Evolutionary conservation across 2,888 invertebrate genomes (phyloP).

Genomic region (Dusona sp.): DNA sequence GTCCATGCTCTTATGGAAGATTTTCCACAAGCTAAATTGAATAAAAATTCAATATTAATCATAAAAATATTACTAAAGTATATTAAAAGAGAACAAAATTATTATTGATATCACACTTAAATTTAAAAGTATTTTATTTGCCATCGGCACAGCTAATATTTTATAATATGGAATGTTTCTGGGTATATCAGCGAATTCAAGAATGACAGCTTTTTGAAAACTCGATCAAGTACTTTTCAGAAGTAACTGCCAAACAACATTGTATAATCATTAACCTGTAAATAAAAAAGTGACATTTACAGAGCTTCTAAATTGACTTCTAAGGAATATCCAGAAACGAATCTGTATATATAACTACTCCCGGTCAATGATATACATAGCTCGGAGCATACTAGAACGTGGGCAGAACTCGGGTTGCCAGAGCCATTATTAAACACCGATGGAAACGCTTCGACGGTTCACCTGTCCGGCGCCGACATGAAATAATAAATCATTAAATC

Average conservation of each 20-base stretch:
- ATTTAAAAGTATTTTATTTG: neutral
- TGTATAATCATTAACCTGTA: neutral
- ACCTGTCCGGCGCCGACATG: slow-evolving; percentile 76
- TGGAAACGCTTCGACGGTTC: slow-evolving; percentile 69
- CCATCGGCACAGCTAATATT: neutral
- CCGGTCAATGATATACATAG: slow-evolving; percentile 53
- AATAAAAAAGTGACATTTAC: slow-evolving; percentile 26
- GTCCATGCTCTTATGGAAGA: too few relatives aligned
- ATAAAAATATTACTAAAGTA: neutral
- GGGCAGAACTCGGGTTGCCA: slow-evolving; percentile 43
- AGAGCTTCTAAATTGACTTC: slow-evolving; percentile 4
- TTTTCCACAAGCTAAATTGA: neutral
- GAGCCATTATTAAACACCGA: slow-evolving; percentile 54
- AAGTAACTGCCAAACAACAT: neutral
- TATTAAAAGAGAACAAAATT: neutral
- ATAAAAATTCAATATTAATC: too few relatives aligned
- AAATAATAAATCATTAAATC: slow-evolving; percentile 76
- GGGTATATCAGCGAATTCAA: neutral
- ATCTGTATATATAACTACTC: slow-evolving; percentile 19
- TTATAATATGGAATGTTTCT: neutral
- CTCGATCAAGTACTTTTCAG: neutral
- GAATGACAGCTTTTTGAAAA: neutral
- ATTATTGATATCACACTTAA: neutral
- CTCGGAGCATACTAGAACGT: slow-evolving; percentile 54
- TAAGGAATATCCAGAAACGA: neutral